Evolutionary conservation across 2,113 vertebrate species (phyloP).

Genomic region (Acanthisitta chloris): DNA sequence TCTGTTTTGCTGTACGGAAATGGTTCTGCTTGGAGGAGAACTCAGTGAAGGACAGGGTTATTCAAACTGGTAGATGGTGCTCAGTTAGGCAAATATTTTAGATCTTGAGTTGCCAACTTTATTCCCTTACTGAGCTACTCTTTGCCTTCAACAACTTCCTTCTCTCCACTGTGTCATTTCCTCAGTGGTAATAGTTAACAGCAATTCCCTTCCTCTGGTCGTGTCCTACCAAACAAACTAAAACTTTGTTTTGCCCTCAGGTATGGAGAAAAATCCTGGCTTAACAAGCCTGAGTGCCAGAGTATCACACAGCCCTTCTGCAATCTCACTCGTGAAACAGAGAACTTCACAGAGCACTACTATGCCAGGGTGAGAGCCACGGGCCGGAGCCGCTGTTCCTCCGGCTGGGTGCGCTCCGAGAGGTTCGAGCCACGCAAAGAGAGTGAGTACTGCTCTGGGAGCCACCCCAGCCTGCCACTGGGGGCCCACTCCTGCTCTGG

Average conservation of each 20-base stretch:
- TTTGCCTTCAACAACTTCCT: background rate
- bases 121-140: background rate
- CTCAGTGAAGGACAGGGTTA: background rate
- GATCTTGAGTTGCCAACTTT: background rate
- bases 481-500: no score
- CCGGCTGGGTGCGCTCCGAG: slow-evolving; percentile 22
- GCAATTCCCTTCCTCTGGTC: background rate
- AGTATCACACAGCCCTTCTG: slow-evolving; percentile 58
- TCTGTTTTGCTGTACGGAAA: background rate
- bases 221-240: background rate
- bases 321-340: slow-evolving; percentile 69
- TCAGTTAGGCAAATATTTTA: background rate
- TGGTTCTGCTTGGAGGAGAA: background rate
- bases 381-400: background rate
- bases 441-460: slow-evolving; percentile 52
- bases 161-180: background rate
- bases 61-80: background rate
- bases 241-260: slow-evolving; percentile 16
- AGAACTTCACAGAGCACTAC: slow-evolving; percentile 48
- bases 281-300: slow-evolving; percentile 69
- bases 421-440: slow-evolving; percentile 62
- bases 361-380: slow-evolving; percentile 58
- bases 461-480: background rate
- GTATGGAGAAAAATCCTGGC: slow-evolving; percentile 71
- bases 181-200: background rate